These are phyloP conservation scores for Pachyseris speciosa DNA, from an alignment of 64 coral and sea anemone genomes.

Conservation along the genomic window DNA sequence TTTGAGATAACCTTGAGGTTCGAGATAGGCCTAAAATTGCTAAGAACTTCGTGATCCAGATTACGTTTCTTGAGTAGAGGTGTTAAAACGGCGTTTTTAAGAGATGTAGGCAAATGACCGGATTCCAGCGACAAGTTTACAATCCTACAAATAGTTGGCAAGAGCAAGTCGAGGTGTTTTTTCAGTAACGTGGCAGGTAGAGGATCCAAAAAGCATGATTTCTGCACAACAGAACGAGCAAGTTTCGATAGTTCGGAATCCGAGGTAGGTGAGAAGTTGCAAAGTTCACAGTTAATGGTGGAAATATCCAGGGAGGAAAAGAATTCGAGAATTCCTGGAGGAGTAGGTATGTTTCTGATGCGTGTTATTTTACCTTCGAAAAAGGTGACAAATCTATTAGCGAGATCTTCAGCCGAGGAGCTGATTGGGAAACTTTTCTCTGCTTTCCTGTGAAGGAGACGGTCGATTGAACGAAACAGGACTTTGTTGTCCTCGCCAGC, in stretches of 20 bases:
- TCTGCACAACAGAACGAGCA: not conserved
- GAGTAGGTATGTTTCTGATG: not conserved
- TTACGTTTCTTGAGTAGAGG: constrained; percentile 42
- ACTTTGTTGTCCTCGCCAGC: not conserved
- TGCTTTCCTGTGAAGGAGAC: constrained; percentile 6
- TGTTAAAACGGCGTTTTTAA: constrained; percentile 29
- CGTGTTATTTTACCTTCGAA: constrained; percentile 2
- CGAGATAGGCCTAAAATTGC: constrained; percentile 35
- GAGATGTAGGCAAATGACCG: not conserved
- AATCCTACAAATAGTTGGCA: not conserved
- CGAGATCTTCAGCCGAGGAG: not conserved
- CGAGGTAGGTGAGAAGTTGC: not conserved
- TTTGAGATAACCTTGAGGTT: constrained; percentile 22
- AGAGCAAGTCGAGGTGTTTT: not conserved
- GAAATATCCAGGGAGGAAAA: not conserved
- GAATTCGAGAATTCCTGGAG: not conserved
- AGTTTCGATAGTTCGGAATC: not conserved
- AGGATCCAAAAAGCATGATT: constrained; percentile 40
- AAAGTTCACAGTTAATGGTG: not conserved
- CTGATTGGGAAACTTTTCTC: not conserved
- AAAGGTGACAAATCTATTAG: not conserved
- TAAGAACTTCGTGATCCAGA: constrained; percentile 44
- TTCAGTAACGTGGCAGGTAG: not conserved
- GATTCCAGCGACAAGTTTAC: constrained; percentile 21
- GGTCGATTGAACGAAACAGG: not conserved